Evolutionary conservation across 2,113 vertebrate genomes (phyloP), one percentile per base, ranked within the genome.

Genomic region (Urocolius indicus): DNA sequence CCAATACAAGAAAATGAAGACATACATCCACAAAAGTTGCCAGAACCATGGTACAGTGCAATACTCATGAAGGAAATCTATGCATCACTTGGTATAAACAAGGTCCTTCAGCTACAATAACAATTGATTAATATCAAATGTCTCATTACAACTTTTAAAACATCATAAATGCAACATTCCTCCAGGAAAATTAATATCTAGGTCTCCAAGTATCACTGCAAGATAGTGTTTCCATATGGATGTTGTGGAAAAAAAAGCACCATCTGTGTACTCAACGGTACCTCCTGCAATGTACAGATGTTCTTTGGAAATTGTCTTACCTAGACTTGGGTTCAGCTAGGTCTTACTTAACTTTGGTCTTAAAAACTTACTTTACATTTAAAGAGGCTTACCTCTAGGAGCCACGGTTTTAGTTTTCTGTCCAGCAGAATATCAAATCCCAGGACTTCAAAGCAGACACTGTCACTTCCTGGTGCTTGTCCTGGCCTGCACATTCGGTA

Each of bases 401-500:
- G 98, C 99, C 99, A 99, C 11, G 99, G 99, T 95, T 99, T 99
- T 91, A 99, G 98, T 96, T 99, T 99, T 98, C 99, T 99, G 96
- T 99, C 99, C 95, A 99, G 98, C 89, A 99, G 98, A 97, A 99
- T 99, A 97, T 99, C 99, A 96, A 99, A 99, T 71, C 99, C 99
- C 85, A 99, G 96, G 46, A 99, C 98, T 97, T 99, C 99, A 76
- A 99, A 99, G 98, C 99, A 99, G 97, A 99, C 99, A 10, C 99
- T 99, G 98, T 99, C 99, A 96, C 99, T 99, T 92, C 99, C 99
- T 69, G 99, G 98, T 90, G 99, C 98, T 73, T 99, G 99, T 6
- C 99, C 99, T 0, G 99, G 99, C 96, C 99, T 98, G 96, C 99
- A 99, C 99, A 99, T 99, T 75, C 99, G 99, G 90, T 99, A 99